phyloP scores from a whole-genome alignment of 2,888 invertebrate species.

The Polydrusus cervinus region DNA sequence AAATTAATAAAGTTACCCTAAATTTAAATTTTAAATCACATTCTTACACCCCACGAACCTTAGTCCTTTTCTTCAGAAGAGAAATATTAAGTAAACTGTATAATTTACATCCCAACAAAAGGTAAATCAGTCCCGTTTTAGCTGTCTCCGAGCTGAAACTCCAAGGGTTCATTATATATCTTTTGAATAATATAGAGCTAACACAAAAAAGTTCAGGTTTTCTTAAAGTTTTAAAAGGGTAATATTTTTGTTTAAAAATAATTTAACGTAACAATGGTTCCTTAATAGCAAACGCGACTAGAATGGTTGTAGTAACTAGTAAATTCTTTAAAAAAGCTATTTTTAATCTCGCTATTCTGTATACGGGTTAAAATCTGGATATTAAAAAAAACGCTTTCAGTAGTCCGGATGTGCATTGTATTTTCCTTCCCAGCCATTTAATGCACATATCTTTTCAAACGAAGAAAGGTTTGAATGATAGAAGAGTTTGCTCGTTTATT shows the following conservation, averaged over 20 bases:
- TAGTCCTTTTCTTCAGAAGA: not conserved
- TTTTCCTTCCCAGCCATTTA: too few species aligned
- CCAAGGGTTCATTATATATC: conserved; percentile 37
- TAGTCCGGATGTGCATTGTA: too few species aligned
- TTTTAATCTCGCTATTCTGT: too few species aligned
- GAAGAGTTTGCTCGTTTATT: too few species aligned
- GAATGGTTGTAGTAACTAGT: too few species aligned
- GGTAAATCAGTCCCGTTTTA: conserved; percentile 36
- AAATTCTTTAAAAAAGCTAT: too few species aligned
- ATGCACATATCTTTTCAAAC: too few species aligned
- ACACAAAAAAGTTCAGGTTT: not conserved
- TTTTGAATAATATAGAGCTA: conserved; percentile 29
- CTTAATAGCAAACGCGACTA: too few species aligned
- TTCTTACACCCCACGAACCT: not conserved
- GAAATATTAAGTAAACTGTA: conserved; percentile 20
- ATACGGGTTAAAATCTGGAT: too few species aligned
- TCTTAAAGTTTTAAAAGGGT: not conserved
- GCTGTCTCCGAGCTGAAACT: conserved; percentile 28
- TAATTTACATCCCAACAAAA: conserved; percentile 34
- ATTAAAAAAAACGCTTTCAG: too few species aligned
- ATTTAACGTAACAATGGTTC: too few species aligned
- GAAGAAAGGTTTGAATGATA: too few species aligned
- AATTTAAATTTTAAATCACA: conserved; percentile 9
- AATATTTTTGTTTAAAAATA: not conserved
- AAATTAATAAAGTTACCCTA: not conserved